Base-by-base conservation (phyloP, 2,888 invertebrate genomes). In the Sesamia inferens region DNA sequence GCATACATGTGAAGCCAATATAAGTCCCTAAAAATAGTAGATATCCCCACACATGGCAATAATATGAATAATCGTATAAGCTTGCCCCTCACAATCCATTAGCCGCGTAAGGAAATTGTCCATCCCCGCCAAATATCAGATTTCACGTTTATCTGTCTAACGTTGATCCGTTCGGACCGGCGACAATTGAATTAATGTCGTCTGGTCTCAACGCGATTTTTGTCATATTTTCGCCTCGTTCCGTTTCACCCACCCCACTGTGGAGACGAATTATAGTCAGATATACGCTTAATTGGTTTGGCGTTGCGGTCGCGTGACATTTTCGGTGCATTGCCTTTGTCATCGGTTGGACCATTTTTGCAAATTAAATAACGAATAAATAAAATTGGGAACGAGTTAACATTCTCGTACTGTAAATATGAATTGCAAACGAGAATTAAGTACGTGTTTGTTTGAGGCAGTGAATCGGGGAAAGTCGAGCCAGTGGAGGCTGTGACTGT, bases 211-310 rank as follows among this genome's bases (percentile, higher is more conserved):
- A 85, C 87, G 83, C 92, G 88, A 93, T 95, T 96, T 96, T 95
- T 95, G 93, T 91, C 94, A 95, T 94, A 94, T 94, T 93, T 92
- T 89, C 90, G 89, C 87, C 85, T 88, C 88, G 88, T 90, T 84
- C 84, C 84, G 72, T 79, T 72, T 65, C 86, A 85, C 85, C 88
- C 88, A 86, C 89, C 90, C 89, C 87, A 86, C 85, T 79, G 87
- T 87, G 88, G 89, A 88, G 89, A 89, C 89, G 84, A 92, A 94
- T 94, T 94, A 95, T 94, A 88, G 88, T 91, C 92, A 92, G 92
- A 93, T 93, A 94, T 93, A 94, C 93, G 94, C 91, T 93, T 96
- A 95, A 96, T 96, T 95, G 95, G 95, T 94, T 94, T 94, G 93
- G 90, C 94, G 92, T 92, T 95, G 95, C 90, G 95, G 95, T 94